A percentile compares a stretch with the other conserved stretches of the same genome.
phyloP scores from a whole-genome alignment of 2,888 invertebrate species.

The Cyclophora albipunctata region DNA sequence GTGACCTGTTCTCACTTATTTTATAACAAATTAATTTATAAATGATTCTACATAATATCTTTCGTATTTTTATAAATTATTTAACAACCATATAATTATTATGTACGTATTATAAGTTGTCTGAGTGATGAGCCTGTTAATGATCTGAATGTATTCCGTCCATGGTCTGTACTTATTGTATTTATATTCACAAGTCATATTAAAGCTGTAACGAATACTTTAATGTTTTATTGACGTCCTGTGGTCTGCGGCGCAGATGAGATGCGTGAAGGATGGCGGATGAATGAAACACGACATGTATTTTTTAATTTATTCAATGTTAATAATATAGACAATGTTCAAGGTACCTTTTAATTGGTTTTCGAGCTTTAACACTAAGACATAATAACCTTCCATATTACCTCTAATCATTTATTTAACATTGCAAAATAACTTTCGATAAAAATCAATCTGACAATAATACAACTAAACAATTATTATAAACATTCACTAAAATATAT shows the following conservation, averaged over 20 bases:
- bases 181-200: too few relatives aligned
- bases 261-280: constrained; percentile 6
- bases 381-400: constrained; percentile 64
- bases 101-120: background rate
- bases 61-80: too few relatives aligned
- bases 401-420: constrained; percentile 62
- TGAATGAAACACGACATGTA: constrained; percentile 31
- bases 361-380: constrained; percentile 71
- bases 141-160: too few relatives aligned
- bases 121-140: too few relatives aligned
- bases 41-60: too few relatives aligned
- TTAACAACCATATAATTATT: too few relatives aligned
- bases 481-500: constrained; percentile 71
- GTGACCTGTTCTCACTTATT: too few relatives aligned
- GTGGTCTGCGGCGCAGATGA: background rate
- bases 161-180: too few relatives aligned
- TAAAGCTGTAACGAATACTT: too few relatives aligned
- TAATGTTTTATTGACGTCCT: background rate
- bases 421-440: constrained; percentile 71
- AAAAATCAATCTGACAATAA: constrained; percentile 58
- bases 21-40: too few relatives aligned
- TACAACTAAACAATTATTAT: constrained; percentile 57
- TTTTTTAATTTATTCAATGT: constrained; percentile 74
- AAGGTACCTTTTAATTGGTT: constrained; percentile 75
- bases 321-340: constrained; percentile 76